These are phyloP conservation scores for Plecotus auritus DNA, from an alignment of 2,113 vertebrate species.

Conservation along the genomic window DNA sequence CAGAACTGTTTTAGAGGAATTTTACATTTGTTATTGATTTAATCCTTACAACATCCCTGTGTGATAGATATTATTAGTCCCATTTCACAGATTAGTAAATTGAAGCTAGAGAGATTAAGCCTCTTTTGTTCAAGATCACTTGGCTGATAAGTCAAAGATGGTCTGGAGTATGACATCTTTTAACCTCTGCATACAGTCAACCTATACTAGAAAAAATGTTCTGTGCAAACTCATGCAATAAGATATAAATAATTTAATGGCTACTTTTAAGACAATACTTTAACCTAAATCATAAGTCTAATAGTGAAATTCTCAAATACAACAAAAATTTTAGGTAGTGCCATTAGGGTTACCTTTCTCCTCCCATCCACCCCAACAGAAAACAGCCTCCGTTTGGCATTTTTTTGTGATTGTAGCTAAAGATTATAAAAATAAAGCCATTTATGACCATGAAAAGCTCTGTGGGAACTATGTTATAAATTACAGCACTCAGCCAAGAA, in stretches of 20 bases:
- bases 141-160: background rate
- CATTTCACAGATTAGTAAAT: background rate
- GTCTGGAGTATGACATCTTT: background rate
- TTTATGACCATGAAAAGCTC: background rate
- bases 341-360: background rate
- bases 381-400: background rate
- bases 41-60: background rate
- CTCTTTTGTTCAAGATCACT: background rate
- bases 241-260: background rate
- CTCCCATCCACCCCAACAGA: background rate
- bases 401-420: constrained; percentile 37
- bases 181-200: background rate
- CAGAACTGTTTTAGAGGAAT: background rate
- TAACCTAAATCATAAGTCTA: background rate
- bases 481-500: background rate
- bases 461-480: background rate
- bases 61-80: background rate
- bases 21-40: background rate
- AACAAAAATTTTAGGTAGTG: background rate
- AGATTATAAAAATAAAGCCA: constrained; percentile 47
- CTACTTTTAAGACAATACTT: constrained; percentile 8
- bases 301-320: background rate
- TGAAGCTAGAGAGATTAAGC: background rate
- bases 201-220: background rate
- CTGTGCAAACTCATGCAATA: background rate